Evolutionary conservation across 2,797 vertebrate genomes (phyloP), one percentile per base, ranked within the genome.

Genomic region (Hylomyscus alleni): DNA sequence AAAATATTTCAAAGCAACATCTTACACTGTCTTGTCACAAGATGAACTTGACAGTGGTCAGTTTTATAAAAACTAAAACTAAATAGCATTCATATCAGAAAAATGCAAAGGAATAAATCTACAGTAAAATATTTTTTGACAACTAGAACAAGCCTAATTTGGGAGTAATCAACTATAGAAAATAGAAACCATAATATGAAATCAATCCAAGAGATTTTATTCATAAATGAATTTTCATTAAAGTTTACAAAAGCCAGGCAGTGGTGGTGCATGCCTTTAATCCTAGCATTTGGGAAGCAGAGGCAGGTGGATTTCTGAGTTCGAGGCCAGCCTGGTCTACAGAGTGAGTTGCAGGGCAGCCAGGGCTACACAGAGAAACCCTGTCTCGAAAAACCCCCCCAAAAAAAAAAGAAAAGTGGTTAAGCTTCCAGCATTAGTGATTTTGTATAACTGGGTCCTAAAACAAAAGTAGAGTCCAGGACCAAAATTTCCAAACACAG

Each of bases 381-480:
- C 44, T 44, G 44, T 44, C 44, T 44, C 6, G 44, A 44, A 44
- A 44, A 44, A 44, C 44, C 44, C n/a, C n/a, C n/a, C n/a, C n/a
- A n/a, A n/a, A 52, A 0, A 5, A 78, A 26, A 77, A 50, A 50
- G 31, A 69, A 37, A 77, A 92, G 34, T 82, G 77, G 88, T 90
- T 80, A 81, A 69, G 12, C 56, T 56, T 62, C 75, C 58, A 90
- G 77, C 50, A 69, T 92, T n/a, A 92, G n/a, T 93, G 93, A 81
- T 73, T 95, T 94, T 94, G 78, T 77, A 72, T 73, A 76, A 8
- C 73, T 92, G 31, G 56, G 73, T 65, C 3, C 14, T 84, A 22
- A 78, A 83, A 87, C 1, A 50, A 86, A 95, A 86, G 34, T 22
- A 93, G 22, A 95, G 37, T 50, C 34, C 47, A 93, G 60, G 56